These are phyloP conservation scores for Harpagoxenus sublaevis DNA, from an alignment of 2,888 invertebrate species.

Conservation along the genomic window DNA sequence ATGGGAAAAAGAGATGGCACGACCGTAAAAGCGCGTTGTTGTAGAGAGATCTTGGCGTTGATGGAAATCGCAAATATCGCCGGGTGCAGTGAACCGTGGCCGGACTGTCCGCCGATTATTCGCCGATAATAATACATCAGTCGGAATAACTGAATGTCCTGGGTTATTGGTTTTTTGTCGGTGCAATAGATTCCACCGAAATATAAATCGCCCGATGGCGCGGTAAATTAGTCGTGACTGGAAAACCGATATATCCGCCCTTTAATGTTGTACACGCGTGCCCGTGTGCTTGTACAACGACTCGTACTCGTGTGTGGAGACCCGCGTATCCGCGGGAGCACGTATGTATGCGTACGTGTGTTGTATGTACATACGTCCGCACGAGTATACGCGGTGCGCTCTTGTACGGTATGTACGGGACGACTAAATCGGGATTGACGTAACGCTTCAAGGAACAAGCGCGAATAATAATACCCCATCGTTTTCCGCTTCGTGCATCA, in stretches of 20 bases:
- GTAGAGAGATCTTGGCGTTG: constrained; percentile 38
- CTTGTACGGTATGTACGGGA: constrained; percentile 21
- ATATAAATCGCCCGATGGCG: constrained; percentile 74
- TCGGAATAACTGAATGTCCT: constrained; percentile 73
- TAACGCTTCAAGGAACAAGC: constrained; percentile 44
- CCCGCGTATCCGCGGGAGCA: background rate
- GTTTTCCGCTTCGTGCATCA: constrained; percentile 55
- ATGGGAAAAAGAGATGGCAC: background rate
- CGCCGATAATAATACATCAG: constrained; percentile 74
- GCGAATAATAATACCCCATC: constrained; percentile 53
- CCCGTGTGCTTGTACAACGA: constrained; percentile 32
- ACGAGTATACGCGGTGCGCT: background rate
- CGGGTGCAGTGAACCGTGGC: constrained; percentile 53
- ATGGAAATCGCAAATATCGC: constrained; percentile 56
- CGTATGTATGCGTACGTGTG: background rate
- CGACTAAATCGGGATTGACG: constrained; percentile 47
- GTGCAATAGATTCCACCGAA: constrained; percentile 72
- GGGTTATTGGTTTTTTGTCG: constrained; percentile 75
- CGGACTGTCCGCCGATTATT: constrained; percentile 40
- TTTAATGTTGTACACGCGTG: constrained; percentile 54
- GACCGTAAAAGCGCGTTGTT: background rate
- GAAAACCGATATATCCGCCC: constrained; percentile 53
- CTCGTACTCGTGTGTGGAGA: constrained; percentile 44
- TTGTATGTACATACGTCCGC: background rate
- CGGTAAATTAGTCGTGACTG: constrained; percentile 74